Conservation (phyloP, 2,113 vertebrate species). For the Eudyptes chrysolophus region DNA sequence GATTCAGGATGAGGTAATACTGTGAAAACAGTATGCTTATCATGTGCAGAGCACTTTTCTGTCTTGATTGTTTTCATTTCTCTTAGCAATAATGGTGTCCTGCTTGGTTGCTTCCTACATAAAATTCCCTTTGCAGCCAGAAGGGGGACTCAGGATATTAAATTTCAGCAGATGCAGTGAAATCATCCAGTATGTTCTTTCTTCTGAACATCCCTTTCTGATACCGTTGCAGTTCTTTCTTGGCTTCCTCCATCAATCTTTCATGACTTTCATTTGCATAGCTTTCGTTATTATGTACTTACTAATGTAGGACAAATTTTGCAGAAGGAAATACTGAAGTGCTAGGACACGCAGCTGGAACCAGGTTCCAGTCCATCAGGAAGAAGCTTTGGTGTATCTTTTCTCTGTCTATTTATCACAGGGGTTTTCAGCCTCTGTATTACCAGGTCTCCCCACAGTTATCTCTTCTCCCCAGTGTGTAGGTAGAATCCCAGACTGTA, state of each 20-base stretch:
- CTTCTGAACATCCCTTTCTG: neutral
- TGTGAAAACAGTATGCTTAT: neutral
- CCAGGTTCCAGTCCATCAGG: neutral
- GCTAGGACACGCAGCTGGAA: neutral
- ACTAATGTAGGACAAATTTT: neutral
- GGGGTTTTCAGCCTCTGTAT: neutral
- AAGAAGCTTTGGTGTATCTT: neutral
- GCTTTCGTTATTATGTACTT: neutral
- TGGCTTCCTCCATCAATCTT: neutral
- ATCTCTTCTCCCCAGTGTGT: neutral
- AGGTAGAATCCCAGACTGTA: neutral
- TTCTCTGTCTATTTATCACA: neutral
- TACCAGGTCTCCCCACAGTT: neutral
- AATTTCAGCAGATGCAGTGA: neutral
- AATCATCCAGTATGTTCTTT: neutral
- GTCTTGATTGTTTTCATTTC: neutral
- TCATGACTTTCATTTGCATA: neutral
- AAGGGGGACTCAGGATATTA: constrained; percentile 62
- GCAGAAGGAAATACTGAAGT: neutral
- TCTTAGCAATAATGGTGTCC: neutral
- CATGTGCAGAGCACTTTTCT: neutral
- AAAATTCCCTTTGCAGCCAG: constrained; percentile 50
- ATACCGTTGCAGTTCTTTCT: neutral
- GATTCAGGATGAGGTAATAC: neutral
- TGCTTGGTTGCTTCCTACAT: neutral